Evolutionary conservation across 2,797 vertebrate genomes (phyloP), one percentile per base, ranked within the genome.

Genomic region (Chaetodon trifasciatus): DNA sequence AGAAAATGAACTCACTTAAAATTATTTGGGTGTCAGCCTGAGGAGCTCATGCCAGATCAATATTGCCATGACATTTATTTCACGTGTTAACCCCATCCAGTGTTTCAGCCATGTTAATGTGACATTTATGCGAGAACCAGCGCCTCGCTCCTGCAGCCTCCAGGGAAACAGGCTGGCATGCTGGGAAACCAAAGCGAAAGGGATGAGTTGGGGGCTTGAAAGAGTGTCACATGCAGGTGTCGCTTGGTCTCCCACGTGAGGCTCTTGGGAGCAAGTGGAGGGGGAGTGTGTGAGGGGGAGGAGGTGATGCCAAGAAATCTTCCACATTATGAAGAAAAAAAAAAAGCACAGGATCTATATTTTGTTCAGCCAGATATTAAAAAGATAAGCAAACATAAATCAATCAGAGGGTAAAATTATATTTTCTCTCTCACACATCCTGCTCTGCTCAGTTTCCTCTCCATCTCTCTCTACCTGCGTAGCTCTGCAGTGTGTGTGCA

Each of bases 301-400:
- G 23, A 40, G 49, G 21, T 42, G 52, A 79, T 74, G 75, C 82
- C 67, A 81, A 86, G 84, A 88, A 88, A 83, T 83, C 46, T 60
- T 61, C 78, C 68, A 57, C 40, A 32, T 75, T 79, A 74, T 52
- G 56, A 71, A 57, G 46, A 47, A n/a, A 44, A 53, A 46, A 23
- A 55, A 17, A 68, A 68, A 79, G 44, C 44, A 57, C 15, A 21
- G 49, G 49, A 79, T 88, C 78, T 82, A 77, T 76, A 87, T 90
- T 91, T 86, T 87, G 75, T 86, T 64, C 62, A 84, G 81, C 67
- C 79, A 83, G 86, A 92, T 87, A 93, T 92, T 93, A 89, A 91
- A 93, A 92, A 89, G 79, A 91, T 89, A 89, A 84, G 19, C 42
- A 70, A 77, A 76, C 78, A 86, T 86, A 81, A 88, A 94, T 92